Conservation (phyloP, 2,113 vertebrate species). For the Lepisosteus osseus region DNA sequence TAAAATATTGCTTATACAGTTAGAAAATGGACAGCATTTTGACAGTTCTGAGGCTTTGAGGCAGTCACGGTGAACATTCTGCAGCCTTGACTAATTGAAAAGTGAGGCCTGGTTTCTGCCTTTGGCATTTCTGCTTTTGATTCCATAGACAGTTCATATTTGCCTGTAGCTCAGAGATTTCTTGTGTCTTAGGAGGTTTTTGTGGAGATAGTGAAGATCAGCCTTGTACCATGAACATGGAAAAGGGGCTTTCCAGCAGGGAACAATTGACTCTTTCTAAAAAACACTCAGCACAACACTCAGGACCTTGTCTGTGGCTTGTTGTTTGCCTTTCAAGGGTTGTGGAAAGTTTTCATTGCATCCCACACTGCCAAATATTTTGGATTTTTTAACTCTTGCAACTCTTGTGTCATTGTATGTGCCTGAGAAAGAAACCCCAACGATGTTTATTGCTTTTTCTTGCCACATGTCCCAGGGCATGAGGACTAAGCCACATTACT, state of each 20-base stretch:
- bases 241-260: constrained; percentile 51
- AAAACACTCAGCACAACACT: constrained; percentile 49
- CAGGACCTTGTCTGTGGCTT: constrained; percentile 56
- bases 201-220: constrained; percentile 43
- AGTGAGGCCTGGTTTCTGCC: no score
- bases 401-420: constrained; percentile 46
- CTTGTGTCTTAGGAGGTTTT: constrained; percentile 22
- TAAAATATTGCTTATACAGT: no score
- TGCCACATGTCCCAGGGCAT: constrained; percentile 17
- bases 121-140: no score
- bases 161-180: constrained; percentile 17
- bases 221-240: constrained; percentile 47
- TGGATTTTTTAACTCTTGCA: constrained; percentile 40
- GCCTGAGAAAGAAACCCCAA: constrained; percentile 29
- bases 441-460: constrained; percentile 39
- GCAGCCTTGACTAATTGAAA: no score
- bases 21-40: no score
- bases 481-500: constrained; percentile 24
- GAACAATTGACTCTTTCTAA: constrained; percentile 48
- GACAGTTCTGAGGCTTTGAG: no score
- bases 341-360: constrained; percentile 70
- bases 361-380: constrained; percentile 57
- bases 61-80: no score
- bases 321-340: constrained; percentile 62
- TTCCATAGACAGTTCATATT: no score